Conservation (phyloP, 2,888 invertebrate species). For the Rotaria sp. region DNA sequence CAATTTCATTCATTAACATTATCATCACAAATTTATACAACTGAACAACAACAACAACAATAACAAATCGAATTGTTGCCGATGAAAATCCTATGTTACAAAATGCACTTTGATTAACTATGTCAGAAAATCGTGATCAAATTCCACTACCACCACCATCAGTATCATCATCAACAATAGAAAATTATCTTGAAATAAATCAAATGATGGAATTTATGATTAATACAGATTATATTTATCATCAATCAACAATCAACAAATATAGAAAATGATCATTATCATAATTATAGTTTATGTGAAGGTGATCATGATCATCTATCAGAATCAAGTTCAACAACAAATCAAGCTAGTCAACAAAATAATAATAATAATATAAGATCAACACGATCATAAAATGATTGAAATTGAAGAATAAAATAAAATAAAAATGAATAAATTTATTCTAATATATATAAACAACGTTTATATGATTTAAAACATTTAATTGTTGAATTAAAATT, state of each 20-base stretch:
- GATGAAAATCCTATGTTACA: slow-evolving; percentile 79
- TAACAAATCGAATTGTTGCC: too few relatives aligned
- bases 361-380: not conserved
- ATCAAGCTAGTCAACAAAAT: not conserved
- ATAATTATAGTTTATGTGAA: slow-evolving; percentile 20
- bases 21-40: slow-evolving; percentile 7
- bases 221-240: not conserved
- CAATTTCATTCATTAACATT: not conserved
- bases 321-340: not conserved
- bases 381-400: slow-evolving; percentile 12
- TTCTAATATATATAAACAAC: not conserved
- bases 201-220: not conserved
- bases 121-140: slow-evolving; percentile 61
- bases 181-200: not conserved
- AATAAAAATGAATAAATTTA: not conserved
- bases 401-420: not conserved
- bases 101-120: slow-evolving; percentile 82
- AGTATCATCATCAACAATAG: too few relatives aligned
- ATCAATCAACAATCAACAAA: not conserved
- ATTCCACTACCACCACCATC: not conserved
- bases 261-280: not conserved
- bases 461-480: not conserved
- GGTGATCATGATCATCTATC: slow-evolving; percentile 1
- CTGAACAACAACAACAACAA: not conserved
- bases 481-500: slow-evolving; percentile 31